Percentiles rank a stretch among this genome's conserved stretches.
Evolutionary conservation across 2,888 invertebrate species (phyloP).

Genomic region (Cylindroiulus punctatus): DNA sequence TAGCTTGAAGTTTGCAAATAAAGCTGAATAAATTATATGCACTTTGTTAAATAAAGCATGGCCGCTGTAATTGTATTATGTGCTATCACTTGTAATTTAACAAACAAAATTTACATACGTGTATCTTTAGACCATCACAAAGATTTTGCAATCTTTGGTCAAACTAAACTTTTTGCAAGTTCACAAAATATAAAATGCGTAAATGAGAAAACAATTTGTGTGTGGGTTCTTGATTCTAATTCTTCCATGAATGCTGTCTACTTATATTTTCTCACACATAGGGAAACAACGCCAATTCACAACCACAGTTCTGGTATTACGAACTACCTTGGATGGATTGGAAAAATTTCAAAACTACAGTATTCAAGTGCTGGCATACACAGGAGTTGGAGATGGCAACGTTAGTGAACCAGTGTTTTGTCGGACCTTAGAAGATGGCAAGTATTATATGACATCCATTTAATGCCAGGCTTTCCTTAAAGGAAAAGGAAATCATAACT

Average conservation of each 20-base stretch:
- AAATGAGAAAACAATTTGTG: no score
- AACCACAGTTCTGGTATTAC: constrained; percentile 66
- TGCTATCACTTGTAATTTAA: background rate
- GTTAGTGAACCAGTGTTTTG: constrained; percentile 81
- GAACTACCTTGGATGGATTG: constrained; percentile 81
- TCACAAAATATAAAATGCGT: no score
- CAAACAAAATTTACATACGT: background rate
- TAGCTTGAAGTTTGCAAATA: background rate
- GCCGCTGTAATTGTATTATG: background rate
- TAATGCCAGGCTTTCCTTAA: background rate
- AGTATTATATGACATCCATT: constrained; percentile 56
- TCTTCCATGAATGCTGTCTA: no score
- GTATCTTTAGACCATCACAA: background rate
- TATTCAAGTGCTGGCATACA: constrained; percentile 83
- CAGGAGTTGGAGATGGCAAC: constrained; percentile 85
- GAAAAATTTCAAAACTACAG: constrained; percentile 90
- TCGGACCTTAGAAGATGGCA: constrained; percentile 85
- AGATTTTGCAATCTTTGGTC: no score
- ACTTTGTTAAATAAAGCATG: constrained; percentile 7
- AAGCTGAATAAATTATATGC: background rate
- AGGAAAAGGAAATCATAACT: background rate
- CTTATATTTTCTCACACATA: background rate
- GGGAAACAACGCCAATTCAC: constrained; percentile 46
- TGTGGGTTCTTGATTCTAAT: no score
- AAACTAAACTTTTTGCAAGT: no score